Evolutionary conservation across 2,888 invertebrate genomes (phyloP).

Genomic region (Xestia xanthographa): DNA sequence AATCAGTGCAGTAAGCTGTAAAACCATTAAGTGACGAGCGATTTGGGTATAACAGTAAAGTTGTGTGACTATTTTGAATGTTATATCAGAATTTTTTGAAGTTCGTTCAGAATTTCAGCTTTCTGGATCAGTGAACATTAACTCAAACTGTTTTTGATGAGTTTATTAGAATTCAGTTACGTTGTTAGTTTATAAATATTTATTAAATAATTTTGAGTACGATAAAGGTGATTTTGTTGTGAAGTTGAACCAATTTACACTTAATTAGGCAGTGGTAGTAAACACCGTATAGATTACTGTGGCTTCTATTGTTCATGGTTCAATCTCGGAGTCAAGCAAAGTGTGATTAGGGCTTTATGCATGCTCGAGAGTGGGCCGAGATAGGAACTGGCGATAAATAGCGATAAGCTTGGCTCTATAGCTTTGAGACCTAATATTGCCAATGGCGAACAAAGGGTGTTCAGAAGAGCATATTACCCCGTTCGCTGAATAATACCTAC

Average conservation of each 20-base stretch:
- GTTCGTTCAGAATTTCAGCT: conserved; percentile 6
- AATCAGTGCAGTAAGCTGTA: conserved; percentile 36
- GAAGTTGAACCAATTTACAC: conserved; percentile 2
- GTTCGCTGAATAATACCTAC: conserved; percentile 2
- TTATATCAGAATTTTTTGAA: neutral
- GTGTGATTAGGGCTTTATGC: conserved; percentile 55
- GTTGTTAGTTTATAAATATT: neutral
- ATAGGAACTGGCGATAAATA: conserved; percentile 50
- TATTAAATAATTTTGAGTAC: neutral
- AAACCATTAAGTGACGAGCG: conserved; percentile 18
- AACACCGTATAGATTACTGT: conserved; percentile 8
- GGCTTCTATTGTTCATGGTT: conserved; percentile 44
- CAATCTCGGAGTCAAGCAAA: conserved; percentile 29
- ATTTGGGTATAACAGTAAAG: conserved; percentile 8
- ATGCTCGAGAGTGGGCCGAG: conserved; percentile 51
- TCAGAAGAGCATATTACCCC: conserved; percentile 25
- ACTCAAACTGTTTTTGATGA: conserved; percentile 1
- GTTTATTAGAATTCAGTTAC: conserved; percentile 9
- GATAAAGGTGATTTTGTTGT: neutral
- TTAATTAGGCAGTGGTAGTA: conserved; percentile 26
- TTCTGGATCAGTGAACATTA: conserved; percentile 24
- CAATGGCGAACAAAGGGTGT: conserved; percentile 45
- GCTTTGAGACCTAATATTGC: conserved; percentile 50
- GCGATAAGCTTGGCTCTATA: conserved; percentile 43
- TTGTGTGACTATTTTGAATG: conserved; percentile 15